Evolutionary conservation across 2,888 invertebrate genomes (phyloP).

Genomic region (Agriopis aurantiaria): DNA sequence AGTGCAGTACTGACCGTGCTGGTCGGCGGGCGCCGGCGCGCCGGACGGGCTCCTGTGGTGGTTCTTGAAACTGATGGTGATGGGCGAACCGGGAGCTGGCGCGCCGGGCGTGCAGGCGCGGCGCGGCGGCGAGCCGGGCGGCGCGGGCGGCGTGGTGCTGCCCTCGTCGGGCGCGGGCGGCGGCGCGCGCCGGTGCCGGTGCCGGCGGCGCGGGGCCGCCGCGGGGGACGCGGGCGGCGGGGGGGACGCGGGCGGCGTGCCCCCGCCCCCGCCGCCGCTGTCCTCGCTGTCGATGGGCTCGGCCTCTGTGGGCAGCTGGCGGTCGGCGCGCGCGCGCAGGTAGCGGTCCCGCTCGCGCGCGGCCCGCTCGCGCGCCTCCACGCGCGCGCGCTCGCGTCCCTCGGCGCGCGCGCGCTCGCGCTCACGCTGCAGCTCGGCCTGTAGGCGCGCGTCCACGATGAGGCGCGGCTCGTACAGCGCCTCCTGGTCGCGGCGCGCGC

Average conservation of each 20-base stretch:
- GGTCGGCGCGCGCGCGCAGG: slow-evolving; percentile 85
- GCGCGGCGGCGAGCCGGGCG: slow-evolving; percentile 5
- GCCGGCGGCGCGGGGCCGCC: slow-evolving; percentile 42
- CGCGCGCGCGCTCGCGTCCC: slow-evolving; percentile 88
- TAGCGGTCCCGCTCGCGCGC: slow-evolving; percentile 74
- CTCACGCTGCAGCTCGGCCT: slow-evolving; percentile 78
- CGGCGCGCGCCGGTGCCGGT: slow-evolving; percentile 40
- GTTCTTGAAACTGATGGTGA: slow-evolving; percentile 75
- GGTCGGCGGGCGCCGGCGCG: background rate
- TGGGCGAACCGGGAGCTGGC: slow-evolving; percentile 60
- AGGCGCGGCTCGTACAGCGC: slow-evolving; percentile 94
- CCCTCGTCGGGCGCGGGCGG: slow-evolving; percentile 8
- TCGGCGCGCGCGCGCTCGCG: slow-evolving; percentile 50
- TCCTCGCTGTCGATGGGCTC: slow-evolving; percentile 92
- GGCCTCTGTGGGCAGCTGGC: slow-evolving; percentile 89
- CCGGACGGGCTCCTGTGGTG: slow-evolving; percentile 50
- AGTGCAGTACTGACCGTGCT: background rate
- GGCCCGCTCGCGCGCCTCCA: slow-evolving; percentile 75
- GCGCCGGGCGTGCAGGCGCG: slow-evolving; percentile 1
- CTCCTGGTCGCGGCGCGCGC: slow-evolving; percentile 88
- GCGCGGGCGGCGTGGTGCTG: slow-evolving; percentile 25
- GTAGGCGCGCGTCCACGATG: slow-evolving; percentile 90
- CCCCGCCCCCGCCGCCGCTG: slow-evolving; percentile 52
- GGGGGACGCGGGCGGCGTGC: slow-evolving; percentile 36
- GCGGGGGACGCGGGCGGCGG: slow-evolving; percentile 36